phyloP scores from a whole-genome alignment of 1,140 invertebrate species.

The Papilio xuthus region DNA sequence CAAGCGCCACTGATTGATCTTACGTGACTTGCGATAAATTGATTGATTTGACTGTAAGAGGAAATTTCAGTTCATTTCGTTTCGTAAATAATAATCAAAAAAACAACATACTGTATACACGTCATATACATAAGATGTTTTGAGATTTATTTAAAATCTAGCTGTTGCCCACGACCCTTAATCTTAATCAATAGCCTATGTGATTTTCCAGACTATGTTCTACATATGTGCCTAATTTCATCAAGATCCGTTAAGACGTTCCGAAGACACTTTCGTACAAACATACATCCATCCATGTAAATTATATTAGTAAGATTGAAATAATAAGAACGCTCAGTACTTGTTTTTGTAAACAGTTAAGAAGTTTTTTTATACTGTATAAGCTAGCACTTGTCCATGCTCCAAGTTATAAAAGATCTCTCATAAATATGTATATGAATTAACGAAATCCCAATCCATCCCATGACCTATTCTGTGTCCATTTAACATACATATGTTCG shows the following conservation, averaged over 20 bases:
- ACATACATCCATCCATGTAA: no score
- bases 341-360: background rate
- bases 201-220: no score
- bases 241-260: no score
- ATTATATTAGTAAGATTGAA: no score
- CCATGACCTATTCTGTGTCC: background rate
- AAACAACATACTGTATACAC: background rate
- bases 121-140: background rate
- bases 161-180: no score
- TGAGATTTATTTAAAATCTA: no score
- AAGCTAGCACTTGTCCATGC: no score
- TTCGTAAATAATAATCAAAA: background rate
- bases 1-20: background rate
- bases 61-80: background rate
- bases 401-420: background rate
- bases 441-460: background rate
- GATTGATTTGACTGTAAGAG: constrained; percentile 4
- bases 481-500: constrained; percentile 22
- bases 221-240: no score
- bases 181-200: no score
- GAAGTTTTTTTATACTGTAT: background rate
- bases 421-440: background rate
- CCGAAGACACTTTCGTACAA: no score
- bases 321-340: background rate
- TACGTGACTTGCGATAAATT: background rate